These are phyloP conservation scores for Globicephala melas DNA, from an alignment of 2,113 vertebrate species.

Conservation along the genomic window DNA sequence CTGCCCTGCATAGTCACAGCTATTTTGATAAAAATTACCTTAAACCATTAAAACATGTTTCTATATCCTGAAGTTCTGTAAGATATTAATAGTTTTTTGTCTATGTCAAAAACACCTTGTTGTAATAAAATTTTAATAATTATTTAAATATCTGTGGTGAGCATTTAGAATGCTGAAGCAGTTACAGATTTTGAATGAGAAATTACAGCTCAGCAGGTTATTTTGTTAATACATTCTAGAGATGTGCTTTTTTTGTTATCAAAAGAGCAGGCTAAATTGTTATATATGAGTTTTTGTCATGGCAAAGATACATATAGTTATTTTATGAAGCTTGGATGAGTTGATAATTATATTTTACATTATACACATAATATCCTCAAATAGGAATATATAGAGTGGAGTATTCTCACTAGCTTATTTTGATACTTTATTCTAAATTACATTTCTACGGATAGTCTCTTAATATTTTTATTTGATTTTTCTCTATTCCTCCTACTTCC, in stretches of 20 bases:
- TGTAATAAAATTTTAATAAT: background rate
- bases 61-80: background rate
- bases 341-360: background rate
- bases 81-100: background rate
- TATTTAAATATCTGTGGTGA: background rate
- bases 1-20: accelerated
- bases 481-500: background rate
- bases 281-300: background rate
- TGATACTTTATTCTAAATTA: background rate
- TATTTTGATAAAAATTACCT: background rate
- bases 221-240: background rate
- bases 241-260: background rate
- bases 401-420: background rate
- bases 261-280: background rate
- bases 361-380: background rate
- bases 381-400: background rate
- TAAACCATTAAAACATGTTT: background rate
- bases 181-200: background rate
- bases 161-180: background rate
- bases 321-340: background rate
- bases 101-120: background rate
- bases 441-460: background rate
- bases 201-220: background rate
- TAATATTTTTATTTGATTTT: background rate
- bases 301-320: background rate